These are phyloP conservation scores for Diplazon laetatorius DNA, from an alignment of 2,888 invertebrate genomes.

Conservation along the genomic window DNA sequence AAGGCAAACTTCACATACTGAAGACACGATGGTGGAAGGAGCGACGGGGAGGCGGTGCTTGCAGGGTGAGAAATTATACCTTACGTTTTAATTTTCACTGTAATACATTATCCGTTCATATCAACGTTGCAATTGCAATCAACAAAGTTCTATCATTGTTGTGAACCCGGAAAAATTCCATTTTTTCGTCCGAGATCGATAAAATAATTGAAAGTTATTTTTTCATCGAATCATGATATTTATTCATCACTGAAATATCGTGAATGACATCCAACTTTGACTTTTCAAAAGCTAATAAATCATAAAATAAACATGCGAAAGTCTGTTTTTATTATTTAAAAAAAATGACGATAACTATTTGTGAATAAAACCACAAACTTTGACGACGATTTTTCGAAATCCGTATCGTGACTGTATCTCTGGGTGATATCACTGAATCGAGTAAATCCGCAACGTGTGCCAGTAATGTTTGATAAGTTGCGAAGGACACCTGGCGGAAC, in stretches of 20 bases:
- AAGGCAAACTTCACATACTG: constrained; percentile 94
- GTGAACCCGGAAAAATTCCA: too few species aligned
- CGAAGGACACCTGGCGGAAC: not conserved
- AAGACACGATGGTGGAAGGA: constrained; percentile 99
- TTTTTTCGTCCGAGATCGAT: too few species aligned
- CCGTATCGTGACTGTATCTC: not conserved
- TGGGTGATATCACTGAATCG: not conserved
- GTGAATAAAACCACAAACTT: not conserved
- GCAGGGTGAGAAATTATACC: constrained; percentile 85
- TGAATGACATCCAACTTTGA: too few species aligned
- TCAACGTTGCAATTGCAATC: too few species aligned
- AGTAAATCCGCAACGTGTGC: constrained; percentile 6
- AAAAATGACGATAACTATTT: not conserved
- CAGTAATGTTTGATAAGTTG: constrained; percentile 27
- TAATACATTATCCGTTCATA: too few species aligned
- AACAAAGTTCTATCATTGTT: too few species aligned
- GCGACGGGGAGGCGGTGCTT: constrained; percentile 94
- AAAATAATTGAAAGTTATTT: too few species aligned
- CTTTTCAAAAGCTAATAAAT: too few species aligned
- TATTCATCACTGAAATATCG: too few species aligned
- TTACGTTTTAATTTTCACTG: not conserved
- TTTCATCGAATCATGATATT: too few species aligned
- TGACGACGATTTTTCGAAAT: not conserved
- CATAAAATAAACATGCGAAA: not conserved
- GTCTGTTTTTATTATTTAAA: constrained; percentile 8